phyloP scores from a whole-genome alignment of 2,113 vertebrate genomes.

The Jaculus jaculus region DNA sequence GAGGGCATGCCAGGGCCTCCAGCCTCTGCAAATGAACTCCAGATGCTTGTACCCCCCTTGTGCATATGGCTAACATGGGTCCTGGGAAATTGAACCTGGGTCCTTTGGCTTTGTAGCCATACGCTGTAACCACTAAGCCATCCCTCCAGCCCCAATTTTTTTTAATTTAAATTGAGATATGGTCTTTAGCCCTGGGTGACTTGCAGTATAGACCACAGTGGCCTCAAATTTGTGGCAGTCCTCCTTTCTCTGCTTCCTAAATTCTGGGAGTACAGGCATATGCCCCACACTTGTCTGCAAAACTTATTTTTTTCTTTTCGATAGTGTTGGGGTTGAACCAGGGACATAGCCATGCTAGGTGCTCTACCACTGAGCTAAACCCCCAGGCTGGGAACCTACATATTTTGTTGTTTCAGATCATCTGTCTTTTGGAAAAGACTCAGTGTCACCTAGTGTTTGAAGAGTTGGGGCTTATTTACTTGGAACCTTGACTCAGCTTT shows the following conservation, averaged over 20 bases:
- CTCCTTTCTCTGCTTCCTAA: not conserved
- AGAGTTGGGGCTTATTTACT: not conserved
- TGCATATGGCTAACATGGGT: too few relatives aligned
- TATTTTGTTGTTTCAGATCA: constrained; percentile 33
- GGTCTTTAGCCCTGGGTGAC: not conserved
- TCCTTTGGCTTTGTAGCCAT: too few relatives aligned
- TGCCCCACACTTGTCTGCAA: not conserved
- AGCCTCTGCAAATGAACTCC: too few relatives aligned
- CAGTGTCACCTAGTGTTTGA: constrained; percentile 39
- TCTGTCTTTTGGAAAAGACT: constrained; percentile 39
- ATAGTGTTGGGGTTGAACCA: not conserved
- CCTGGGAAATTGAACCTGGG: too few relatives aligned
- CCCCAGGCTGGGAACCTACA: not conserved
- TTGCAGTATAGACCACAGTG: not conserved
- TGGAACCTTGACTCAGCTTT: constrained; percentile 10
- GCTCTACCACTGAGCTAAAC: not conserved
- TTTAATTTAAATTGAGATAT: not conserved
- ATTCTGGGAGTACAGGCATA: not conserved
- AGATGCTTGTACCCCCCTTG: too few relatives aligned
- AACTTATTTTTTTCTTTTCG: not conserved
- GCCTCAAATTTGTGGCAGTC: not conserved
- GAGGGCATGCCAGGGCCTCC: too few relatives aligned
- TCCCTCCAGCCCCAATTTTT: too few relatives aligned
- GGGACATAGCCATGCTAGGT: not conserved
- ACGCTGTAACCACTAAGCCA: too few relatives aligned